Conservation (phyloP, 2,888 invertebrate species). For the Microctonus aethiopoides region DNA sequence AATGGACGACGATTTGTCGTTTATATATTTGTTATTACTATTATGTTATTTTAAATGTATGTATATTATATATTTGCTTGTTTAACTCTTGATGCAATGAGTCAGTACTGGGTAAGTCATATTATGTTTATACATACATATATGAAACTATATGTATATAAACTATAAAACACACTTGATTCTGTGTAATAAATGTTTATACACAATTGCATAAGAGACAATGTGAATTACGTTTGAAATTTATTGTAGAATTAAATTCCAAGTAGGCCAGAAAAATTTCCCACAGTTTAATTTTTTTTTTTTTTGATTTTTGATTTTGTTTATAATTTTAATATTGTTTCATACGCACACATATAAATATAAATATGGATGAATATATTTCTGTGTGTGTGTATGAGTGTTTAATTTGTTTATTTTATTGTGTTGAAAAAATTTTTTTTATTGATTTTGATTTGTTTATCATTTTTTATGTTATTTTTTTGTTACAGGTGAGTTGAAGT, state of each 20-base stretch:
- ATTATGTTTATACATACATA: background rate
- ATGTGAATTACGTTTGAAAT: background rate
- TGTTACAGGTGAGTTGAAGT: constrained; percentile 74
- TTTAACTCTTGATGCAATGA: background rate
- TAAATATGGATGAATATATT: no score
- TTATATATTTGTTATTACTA: no score
- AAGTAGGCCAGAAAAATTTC: no score
- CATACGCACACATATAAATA: no score
- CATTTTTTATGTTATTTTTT: constrained; percentile 53
- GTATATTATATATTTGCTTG: background rate
- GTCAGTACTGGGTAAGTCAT: no score
- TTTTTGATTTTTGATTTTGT: no score
- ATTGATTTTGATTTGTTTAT: background rate
- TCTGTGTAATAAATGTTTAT: background rate
- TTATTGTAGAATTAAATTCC: background rate
- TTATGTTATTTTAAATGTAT: no score
- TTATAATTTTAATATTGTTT: no score
- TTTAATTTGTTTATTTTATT: background rate
- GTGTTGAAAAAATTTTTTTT: no score
- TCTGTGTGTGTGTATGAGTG: no score
- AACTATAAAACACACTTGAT: background rate
- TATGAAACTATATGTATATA: background rate
- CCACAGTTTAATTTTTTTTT: no score
- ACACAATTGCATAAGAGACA: background rate
- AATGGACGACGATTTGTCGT: background rate